These are phyloP conservation scores for Zelostemma sp. DNA, from an alignment of 1,140 invertebrate genomes.

Conservation along the genomic window DNA sequence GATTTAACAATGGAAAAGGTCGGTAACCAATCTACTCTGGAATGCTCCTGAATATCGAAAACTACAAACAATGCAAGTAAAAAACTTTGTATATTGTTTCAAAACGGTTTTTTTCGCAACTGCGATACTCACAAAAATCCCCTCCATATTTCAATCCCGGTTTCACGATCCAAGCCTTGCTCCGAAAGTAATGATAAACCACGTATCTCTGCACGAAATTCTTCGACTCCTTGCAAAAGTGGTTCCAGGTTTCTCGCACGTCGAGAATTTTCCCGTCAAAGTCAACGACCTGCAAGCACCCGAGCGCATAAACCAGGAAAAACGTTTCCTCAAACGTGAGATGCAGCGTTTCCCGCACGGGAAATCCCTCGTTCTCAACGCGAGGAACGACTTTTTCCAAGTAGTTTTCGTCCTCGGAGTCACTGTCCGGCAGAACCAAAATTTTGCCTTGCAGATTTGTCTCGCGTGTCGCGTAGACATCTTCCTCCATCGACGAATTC, in stretches of 20 bases:
- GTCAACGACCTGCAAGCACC: conserved; percentile 78
- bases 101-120: too few species aligned
- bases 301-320: conserved; percentile 81
- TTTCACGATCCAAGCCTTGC: conserved; percentile 92
- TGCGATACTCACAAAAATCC: conserved; percentile 86
- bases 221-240: conserved; percentile 73
- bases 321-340: conserved; percentile 84
- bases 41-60: too few species aligned
- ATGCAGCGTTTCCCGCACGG: conserved; percentile 75
- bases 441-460: conserved; percentile 65
- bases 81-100: too few species aligned
- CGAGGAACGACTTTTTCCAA: conserved; percentile 74
- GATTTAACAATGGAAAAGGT: too few species aligned
- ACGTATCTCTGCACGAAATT: conserved; percentile 83
- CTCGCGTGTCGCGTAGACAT: too few species aligned
- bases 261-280: conserved; percentile 71
- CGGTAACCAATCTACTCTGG: too few species aligned
- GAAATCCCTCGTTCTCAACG: conserved; percentile 73
- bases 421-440: conserved; percentile 76
- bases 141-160: conserved; percentile 90
- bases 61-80: too few species aligned
- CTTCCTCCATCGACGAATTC: conserved; percentile 31
- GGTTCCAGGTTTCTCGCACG: conserved; percentile 74
- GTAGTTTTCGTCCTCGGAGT: conserved; percentile 75
- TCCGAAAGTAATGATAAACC: conserved; percentile 88